A percentile compares a stretch with the other conserved stretches of the same genome.
phyloP scores from a whole-genome alignment of 2,797 vertebrate genomes.

The Xiphorhynchus erythropygius region DNA sequence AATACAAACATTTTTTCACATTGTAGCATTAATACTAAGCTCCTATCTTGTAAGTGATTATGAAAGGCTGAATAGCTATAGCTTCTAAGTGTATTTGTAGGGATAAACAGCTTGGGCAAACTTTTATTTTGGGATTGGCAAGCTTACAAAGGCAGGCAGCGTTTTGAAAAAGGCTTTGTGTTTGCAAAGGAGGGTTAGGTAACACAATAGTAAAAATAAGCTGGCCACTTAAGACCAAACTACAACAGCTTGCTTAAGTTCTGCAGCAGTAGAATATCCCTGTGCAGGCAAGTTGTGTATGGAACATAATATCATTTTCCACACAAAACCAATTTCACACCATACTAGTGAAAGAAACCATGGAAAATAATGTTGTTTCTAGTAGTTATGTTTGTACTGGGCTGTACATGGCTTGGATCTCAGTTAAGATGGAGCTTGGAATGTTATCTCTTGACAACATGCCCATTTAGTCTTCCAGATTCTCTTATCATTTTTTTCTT shows the following conservation, averaged over 20 bases:
- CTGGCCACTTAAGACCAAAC: not conserved
- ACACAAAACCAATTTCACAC: not conserved
- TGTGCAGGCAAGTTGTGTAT: not conserved
- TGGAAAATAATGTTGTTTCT: not conserved
- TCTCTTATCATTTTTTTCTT: not conserved
- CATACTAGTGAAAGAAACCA: not conserved
- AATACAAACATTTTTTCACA: not conserved
- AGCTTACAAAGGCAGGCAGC: not conserved
- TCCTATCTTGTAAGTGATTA: slow-evolving; percentile 12
- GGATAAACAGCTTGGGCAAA: slow-evolving; percentile 7
- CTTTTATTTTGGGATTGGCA: slow-evolving; percentile 13
- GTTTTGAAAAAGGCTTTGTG: not conserved
- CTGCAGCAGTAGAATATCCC: not conserved
- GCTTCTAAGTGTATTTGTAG: not conserved
- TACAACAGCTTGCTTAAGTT: not conserved
- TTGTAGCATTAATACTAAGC: not conserved
- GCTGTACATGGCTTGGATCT: not conserved
- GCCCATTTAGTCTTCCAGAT: not conserved
- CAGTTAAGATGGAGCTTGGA: not conserved
- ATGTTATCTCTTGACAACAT: not conserved
- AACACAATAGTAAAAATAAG: not conserved
- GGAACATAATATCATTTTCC: not conserved
- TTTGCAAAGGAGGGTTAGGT: not conserved
- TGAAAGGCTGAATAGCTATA: not conserved
- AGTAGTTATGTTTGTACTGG: not conserved